Base-by-base conservation (phyloP, 2,113 vertebrate species). In the Synodontis membranacea region DNA sequence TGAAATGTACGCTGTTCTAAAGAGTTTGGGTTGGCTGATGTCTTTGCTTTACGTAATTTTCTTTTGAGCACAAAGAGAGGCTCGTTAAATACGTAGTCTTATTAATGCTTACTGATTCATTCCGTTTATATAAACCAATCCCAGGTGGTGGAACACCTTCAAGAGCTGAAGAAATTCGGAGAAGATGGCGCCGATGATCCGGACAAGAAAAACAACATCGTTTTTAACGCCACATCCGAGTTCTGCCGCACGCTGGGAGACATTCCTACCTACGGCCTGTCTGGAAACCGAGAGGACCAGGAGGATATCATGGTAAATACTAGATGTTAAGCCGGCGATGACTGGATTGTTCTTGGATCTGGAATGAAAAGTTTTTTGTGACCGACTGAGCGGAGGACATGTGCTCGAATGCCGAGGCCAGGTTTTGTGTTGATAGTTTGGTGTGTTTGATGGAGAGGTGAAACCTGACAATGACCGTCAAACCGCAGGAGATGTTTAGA, bases 191-290 rank as follows among this genome's bases (percentile, higher is more conserved):
- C 88, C 0, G 95, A 96, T 0, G 93, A 97, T n/a, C 92, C 95
- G 0, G 97, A 97, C 56, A 94, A 90, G 84, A 96, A 90, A 83
- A 97, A 94, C 66, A 93, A 96, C 92, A 97, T 98, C 0, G 95
- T 97, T 42, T 98, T 97, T 82, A 97, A 98, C 0, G 97, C 96
- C 91, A 97, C 97, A 0, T 98, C 97, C 0, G 97, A 97, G 92
- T 98, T 98, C 92, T 97, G 97, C 91, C 95, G 97, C 87, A 97
- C 96, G 0, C 92, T 97, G 25, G 97, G 97, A 14, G 97, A 97
- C 89, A 97, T 98, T 90, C 97, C 97, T 76, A 98, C 97, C 1
- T 97, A 98, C 0, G 96, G 97, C 39, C 93, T 97, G 84, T 97
- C 97, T 0, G 97, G 97, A 31, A 98, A 98, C 94, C 92, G 97